Evolutionary conservation across 2,888 invertebrate species (phyloP).

Genomic region (Cerastis rubricosa): DNA sequence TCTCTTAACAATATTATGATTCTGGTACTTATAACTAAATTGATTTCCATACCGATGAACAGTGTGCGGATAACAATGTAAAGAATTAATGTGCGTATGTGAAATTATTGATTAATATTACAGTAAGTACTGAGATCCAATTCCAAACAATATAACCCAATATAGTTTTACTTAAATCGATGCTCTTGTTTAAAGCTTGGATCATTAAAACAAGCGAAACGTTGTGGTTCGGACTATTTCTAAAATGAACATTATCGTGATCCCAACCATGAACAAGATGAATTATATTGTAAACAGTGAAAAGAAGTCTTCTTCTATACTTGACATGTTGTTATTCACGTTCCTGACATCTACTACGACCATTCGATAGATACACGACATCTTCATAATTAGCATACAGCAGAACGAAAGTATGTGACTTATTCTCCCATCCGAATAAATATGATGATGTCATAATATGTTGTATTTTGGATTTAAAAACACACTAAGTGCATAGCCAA

Average conservation of each 20-base stretch:
- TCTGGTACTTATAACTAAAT: slow-evolving; percentile 3
- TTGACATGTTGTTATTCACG: not conserved
- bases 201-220: not conserved
- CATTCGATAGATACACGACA: not conserved
- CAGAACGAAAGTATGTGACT: not conserved
- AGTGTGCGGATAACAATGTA: too few relatives aligned
- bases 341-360: not conserved
- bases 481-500: not conserved
- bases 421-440: not conserved
- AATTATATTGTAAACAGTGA: not conserved
- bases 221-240: too few relatives aligned
- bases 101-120: too few relatives aligned
- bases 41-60: too few relatives aligned
- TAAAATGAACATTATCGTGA: too few relatives aligned
- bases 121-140: too few relatives aligned
- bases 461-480: slow-evolving; percentile 1
- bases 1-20: slow-evolving; percentile 10
- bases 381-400: not conserved
- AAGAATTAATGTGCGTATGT: too few relatives aligned
- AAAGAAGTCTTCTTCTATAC: not conserved
- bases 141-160: not conserved
- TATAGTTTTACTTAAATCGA: not conserved
- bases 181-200: not conserved
- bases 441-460: not conserved
- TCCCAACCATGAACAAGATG: not conserved